Evolutionary conservation across 2,888 invertebrate species (phyloP).

Genomic region (Drosophila borealis): DNA sequence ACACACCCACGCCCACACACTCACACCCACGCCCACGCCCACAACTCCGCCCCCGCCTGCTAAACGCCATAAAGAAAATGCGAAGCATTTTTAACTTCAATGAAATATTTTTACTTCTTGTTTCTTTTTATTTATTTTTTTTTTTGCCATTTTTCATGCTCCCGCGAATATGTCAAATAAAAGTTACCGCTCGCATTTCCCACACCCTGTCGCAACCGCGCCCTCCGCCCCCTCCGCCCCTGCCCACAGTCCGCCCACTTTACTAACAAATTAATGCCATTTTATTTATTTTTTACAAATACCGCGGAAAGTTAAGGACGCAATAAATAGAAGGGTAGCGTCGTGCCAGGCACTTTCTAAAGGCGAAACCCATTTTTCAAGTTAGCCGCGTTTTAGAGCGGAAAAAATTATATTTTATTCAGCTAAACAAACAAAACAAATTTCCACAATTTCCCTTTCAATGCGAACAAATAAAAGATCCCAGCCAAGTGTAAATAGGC

Average conservation of each 20-base stretch:
- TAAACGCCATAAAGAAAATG: conserved; percentile 59
- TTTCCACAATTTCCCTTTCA: conserved; percentile 70
- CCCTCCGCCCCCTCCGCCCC: neutral
- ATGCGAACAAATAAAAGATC: conserved; percentile 62
- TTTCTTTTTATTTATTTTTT: conserved; percentile 31
- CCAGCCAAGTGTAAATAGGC: conserved; percentile 28
- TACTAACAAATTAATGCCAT: conserved; percentile 77
- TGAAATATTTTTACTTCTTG: conserved; percentile 49
- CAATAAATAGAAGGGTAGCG: conserved; percentile 11
- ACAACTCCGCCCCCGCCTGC: neutral
- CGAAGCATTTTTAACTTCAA: conserved; percentile 73
- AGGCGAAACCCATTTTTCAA: conserved; percentile 61
- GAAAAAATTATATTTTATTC: conserved; percentile 66
- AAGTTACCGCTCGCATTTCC: conserved; percentile 50
- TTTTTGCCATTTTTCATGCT: conserved; percentile 71
- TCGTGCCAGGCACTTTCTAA: conserved; percentile 11
- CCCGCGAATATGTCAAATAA: conserved; percentile 78
- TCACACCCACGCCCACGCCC: neutral
- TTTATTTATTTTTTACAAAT: conserved; percentile 76
- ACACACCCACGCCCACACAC: neutral
- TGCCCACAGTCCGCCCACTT: conserved; percentile 22
- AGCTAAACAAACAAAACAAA: conserved; percentile 65
- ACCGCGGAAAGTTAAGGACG: conserved; percentile 47
- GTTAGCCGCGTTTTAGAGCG: conserved; percentile 62
- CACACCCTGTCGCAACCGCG: neutral